Percentiles rank a stretch among this genome's conserved stretches.
These are phyloP conservation scores for Zonotrichia leucophrys DNA, from an alignment of 2,113 vertebrate genomes.

Conservation along the genomic window DNA sequence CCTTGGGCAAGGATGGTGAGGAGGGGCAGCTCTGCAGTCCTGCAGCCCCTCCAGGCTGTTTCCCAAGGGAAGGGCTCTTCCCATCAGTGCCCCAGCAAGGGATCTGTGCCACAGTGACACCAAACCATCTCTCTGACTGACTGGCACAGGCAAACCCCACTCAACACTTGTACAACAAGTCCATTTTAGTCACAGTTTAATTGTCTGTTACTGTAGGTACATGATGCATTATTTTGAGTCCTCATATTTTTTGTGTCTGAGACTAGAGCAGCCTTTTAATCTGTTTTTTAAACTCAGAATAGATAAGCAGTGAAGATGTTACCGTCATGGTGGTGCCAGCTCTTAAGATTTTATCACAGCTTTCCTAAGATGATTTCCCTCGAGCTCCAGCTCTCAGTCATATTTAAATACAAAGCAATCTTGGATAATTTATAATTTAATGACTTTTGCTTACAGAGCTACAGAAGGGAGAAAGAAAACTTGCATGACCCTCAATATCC, in stretches of 20 bases:
- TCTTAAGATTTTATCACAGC: not conserved
- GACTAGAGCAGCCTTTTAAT: not conserved
- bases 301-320: not conserved
- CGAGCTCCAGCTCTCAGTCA: not conserved
- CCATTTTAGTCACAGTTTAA: not conserved
- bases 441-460: not conserved
- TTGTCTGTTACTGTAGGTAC: not conserved
- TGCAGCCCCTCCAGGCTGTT: not conserved
- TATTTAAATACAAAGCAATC: not conserved
- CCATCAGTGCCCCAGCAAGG: not conserved
- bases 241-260: not conserved
- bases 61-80: not conserved
- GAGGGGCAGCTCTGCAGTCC: fast-evolving
- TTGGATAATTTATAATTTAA: not conserved
- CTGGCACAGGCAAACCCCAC: not conserved
- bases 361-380: not conserved
- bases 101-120: not conserved
- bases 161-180: not conserved
- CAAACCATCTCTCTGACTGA: fast-evolving
- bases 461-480: not conserved
- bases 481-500: not conserved
- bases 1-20: not conserved
- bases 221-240: not conserved
- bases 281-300: not conserved
- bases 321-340: not conserved